Conservation (phyloP, 2,113 vertebrate genomes). For the Oxygymnocypris stewartii region DNA sequence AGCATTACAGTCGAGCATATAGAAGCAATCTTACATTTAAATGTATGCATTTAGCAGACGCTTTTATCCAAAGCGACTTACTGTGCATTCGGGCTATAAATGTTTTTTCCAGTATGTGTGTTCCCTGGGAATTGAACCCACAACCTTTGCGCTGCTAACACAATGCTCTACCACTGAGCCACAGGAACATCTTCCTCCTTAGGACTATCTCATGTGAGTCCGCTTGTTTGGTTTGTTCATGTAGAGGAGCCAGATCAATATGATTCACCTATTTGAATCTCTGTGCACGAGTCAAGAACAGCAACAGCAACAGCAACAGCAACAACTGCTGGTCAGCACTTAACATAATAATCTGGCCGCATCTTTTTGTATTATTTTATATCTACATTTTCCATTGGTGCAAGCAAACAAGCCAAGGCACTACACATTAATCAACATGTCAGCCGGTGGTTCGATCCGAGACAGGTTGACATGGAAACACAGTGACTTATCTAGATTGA, state of each 20-base stretch:
- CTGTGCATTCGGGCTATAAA: too few species aligned
- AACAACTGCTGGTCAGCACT: not conserved
- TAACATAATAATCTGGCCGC: not conserved
- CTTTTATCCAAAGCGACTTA: too few species aligned
- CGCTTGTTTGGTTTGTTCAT: not conserved
- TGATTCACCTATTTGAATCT: not conserved
- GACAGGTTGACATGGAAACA: conserved; percentile 23
- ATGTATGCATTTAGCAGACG: too few species aligned
- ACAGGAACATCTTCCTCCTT: too few species aligned
- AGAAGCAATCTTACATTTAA: not conserved
- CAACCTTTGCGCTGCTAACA: too few species aligned
- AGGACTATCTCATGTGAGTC: not conserved
- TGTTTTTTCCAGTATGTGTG: too few species aligned
- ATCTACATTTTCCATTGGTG: conserved; percentile 11
- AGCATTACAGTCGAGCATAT: not conserved
- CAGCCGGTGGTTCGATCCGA: conserved; percentile 6
- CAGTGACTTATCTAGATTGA: conserved; percentile 1
- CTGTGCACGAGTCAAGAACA: not conserved
- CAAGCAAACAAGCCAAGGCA: conserved; percentile 24
- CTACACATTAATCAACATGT: conserved; percentile 43
- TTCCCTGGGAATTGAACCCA: too few species aligned
- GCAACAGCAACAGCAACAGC: too few species aligned
- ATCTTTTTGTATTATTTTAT: not conserved
- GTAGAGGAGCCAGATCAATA: not conserved
- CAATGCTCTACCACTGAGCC: too few species aligned